phyloP scores from a whole-genome alignment of 1,140 invertebrate genomes.

The Papilio machaon region DNA sequence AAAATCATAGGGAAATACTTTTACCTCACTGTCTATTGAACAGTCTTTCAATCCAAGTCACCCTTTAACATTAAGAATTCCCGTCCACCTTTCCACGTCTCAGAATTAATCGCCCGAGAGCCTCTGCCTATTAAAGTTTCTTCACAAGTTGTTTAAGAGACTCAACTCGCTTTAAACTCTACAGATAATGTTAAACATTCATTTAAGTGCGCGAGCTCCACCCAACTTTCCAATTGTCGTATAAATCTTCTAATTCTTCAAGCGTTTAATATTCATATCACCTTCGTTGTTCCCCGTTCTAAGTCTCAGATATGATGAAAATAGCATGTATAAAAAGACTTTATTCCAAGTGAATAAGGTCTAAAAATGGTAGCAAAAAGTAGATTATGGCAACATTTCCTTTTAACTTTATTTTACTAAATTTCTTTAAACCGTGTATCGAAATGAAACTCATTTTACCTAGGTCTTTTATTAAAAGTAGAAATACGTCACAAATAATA shows the following conservation, averaged over 20 bases:
- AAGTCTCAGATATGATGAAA: background rate
- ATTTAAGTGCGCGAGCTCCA: conserved; percentile 72
- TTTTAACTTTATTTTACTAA: background rate
- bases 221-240: conserved; percentile 75
- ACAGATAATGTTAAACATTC: conserved; percentile 82
- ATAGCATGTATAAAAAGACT: background rate
- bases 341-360: conserved; percentile 25
- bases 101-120: conserved; percentile 79
- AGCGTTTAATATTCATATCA: conserved; percentile 81
- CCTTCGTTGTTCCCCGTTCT: conserved; percentile 48
- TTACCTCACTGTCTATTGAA: background rate
- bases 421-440: background rate
- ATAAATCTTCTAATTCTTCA: conserved; percentile 80
- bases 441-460: background rate
- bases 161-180: conserved; percentile 75
- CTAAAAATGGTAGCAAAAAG: background rate
- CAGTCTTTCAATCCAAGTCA: conserved; percentile 44
- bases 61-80: conserved; percentile 78
- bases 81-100: conserved; percentile 73
- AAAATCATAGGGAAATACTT: background rate
- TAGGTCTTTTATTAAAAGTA: background rate
- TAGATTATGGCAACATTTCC: background rate
- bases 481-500: background rate
- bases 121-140: conserved; percentile 80
- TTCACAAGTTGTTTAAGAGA: conserved; percentile 77